Conservation (phyloP, 2,113 vertebrate species). For the Isichthys henryi region DNA sequence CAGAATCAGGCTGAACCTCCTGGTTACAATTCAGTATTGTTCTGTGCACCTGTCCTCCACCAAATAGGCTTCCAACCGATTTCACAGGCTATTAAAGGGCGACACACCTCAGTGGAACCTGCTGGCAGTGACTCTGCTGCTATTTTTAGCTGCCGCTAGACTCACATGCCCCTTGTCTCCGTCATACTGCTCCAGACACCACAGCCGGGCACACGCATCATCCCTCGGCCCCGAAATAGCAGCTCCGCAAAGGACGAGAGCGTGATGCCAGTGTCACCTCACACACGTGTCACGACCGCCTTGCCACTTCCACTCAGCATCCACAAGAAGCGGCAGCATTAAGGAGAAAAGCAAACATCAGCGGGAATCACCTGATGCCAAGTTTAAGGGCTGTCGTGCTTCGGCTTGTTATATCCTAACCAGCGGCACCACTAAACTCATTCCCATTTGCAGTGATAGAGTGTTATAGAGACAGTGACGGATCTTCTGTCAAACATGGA, state of each 20-base stretch:
- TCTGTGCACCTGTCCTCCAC: background rate
- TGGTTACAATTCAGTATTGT: background rate
- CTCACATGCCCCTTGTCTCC: background rate
- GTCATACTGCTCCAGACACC: background rate
- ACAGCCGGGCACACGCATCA: background rate
- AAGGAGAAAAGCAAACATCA: background rate
- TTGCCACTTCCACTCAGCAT: background rate
- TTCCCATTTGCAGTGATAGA: background rate
- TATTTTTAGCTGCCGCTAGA: background rate
- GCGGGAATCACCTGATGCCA: background rate
- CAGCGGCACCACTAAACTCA: background rate
- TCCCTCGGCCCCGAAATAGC: background rate
- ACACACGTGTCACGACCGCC: background rate
- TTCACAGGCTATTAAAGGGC: background rate
- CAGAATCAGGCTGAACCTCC: background rate
- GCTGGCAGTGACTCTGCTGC: background rate
- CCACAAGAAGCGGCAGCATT: background rate
- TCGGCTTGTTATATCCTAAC: background rate
- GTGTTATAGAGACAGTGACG: background rate
- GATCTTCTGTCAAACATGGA: background rate
- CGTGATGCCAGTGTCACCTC: background rate
- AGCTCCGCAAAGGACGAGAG: background rate
- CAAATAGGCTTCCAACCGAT: background rate
- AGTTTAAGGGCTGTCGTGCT: background rate
- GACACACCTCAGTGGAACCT: background rate